phyloP scores from a whole-genome alignment of 2,888 invertebrate genomes.

The Meandrusa payeni region DNA sequence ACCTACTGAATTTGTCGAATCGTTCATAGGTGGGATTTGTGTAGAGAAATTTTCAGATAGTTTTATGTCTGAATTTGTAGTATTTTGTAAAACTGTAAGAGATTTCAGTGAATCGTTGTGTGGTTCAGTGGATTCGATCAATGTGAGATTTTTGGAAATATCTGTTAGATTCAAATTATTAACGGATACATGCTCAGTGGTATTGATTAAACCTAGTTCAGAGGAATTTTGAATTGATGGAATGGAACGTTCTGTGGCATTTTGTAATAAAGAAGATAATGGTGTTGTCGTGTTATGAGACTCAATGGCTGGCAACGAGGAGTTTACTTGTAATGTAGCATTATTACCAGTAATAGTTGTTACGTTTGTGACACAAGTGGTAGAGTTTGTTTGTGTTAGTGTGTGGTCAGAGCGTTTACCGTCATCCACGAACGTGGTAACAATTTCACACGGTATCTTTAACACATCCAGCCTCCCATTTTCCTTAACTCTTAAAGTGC shows the following conservation, averaged over 20 bases:
- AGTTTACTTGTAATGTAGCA: slow-evolving; percentile 15
- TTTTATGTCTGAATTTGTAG: too few relatives aligned
- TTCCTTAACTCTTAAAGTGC: slow-evolving; percentile 57
- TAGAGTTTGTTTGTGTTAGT: slow-evolving; percentile 40
- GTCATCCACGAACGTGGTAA: slow-evolving; percentile 64
- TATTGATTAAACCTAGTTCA: too few relatives aligned
- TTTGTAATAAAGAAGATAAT: neutral
- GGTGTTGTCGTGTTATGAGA: slow-evolving; percentile 6
- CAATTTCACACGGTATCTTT: slow-evolving; percentile 70
- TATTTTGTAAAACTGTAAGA: neutral
- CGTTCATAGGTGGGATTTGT: slow-evolving; percentile 1
- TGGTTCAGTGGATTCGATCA: too few relatives aligned
- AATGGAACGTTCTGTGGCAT: slow-evolving; percentile 8
- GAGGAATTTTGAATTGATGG: too few relatives aligned
- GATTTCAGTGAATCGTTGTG: too few relatives aligned
- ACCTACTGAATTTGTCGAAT: slow-evolving; percentile 27
- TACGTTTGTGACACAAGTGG: slow-evolving; percentile 49
- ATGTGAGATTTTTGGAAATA: too few relatives aligned
- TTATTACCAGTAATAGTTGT: slow-evolving; percentile 41
- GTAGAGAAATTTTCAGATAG: slow-evolving; percentile 1
- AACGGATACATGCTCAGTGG: too few relatives aligned
- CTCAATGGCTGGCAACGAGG: neutral
- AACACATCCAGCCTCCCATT: slow-evolving; percentile 46
- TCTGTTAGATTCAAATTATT: too few relatives aligned
- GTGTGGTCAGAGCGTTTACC: slow-evolving; percentile 38